These are phyloP conservation scores for Plectropomus leopardus DNA, from an alignment of 2,113 vertebrate genomes.

Conservation along the genomic window DNA sequence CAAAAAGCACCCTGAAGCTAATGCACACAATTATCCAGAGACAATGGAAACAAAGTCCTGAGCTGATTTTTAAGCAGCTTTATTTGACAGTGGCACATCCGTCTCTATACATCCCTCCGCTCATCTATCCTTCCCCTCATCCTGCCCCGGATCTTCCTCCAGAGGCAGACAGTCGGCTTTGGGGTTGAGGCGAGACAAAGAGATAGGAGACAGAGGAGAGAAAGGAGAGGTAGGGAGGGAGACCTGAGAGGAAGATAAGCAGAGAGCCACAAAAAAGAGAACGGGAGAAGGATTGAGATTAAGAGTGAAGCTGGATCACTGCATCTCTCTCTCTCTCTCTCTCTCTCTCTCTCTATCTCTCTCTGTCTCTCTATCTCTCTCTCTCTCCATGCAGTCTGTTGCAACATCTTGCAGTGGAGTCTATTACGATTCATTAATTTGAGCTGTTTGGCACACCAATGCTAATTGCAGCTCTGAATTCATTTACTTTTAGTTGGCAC, in stretches of 20 bases:
- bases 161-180: not conserved
- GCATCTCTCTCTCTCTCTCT: not conserved
- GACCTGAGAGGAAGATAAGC: conserved; percentile 11
- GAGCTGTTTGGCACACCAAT: conserved; percentile 35
- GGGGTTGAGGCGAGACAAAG: conserved; percentile 16
- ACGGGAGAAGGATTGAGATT: conserved; percentile 9
- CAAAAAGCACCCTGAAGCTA: conserved; percentile 10
- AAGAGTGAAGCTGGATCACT: conserved; percentile 2
- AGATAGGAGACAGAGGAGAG: not conserved
- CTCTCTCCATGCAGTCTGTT: conserved; percentile 18
- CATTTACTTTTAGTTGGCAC: conserved; percentile 44
- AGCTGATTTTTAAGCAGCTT: conserved; percentile 43
- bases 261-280: conserved; percentile 9
- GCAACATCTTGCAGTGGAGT: conserved; percentile 35
- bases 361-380: too few species aligned
- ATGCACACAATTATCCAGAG: conserved; percentile 35
- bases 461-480: conserved; percentile 57
- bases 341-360: too few species aligned
- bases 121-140: conserved; percentile 2
- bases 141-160: conserved; percentile 1
- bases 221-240: not conserved
- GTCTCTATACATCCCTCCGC: not conserved
- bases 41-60: conserved; percentile 43
- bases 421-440: conserved; percentile 61
- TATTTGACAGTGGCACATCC: conserved; percentile 20